A percentile compares a stretch with the other conserved stretches of the same genome.
Evolutionary conservation across 2,113 vertebrate species (phyloP).

Genomic region (Ictidomys tridecemlineatus): DNA sequence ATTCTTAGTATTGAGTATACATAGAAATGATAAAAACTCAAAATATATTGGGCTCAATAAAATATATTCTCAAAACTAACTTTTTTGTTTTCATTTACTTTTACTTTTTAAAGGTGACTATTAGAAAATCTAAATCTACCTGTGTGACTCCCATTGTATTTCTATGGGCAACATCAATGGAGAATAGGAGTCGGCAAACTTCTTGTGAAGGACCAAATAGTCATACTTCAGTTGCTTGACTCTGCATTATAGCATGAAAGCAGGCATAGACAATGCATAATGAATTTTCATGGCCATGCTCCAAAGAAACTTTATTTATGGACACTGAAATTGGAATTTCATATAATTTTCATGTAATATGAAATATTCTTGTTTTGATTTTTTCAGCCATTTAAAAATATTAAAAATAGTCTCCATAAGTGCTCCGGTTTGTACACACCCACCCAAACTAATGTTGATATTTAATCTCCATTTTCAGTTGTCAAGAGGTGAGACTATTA

Average conservation of each 20-base stretch:
- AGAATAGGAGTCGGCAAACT: neutral
- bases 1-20: neutral
- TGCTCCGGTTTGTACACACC: neutral
- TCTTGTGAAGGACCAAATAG: neutral
- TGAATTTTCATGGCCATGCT: neutral
- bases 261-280: neutral
- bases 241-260: neutral
- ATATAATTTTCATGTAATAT: neutral
- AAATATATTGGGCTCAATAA: neutral
- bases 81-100: neutral
- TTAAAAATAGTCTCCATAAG: neutral
- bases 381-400: constrained; percentile 7
- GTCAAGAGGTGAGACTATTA: neutral
- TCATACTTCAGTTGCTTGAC: neutral
- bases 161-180: neutral
- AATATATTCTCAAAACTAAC: constrained; percentile 13
- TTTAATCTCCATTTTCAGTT: neutral
- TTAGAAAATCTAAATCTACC: constrained; percentile 3
- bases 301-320: constrained; percentile 42
- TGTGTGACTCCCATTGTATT: neutral
- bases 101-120: neutral
- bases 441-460: neutral
- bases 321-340: constrained; percentile 21
- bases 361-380: neutral
- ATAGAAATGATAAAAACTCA: neutral